phyloP scores from a whole-genome alignment of 2,797 vertebrate genomes.

The Chelidonichthys spinosus region DNA sequence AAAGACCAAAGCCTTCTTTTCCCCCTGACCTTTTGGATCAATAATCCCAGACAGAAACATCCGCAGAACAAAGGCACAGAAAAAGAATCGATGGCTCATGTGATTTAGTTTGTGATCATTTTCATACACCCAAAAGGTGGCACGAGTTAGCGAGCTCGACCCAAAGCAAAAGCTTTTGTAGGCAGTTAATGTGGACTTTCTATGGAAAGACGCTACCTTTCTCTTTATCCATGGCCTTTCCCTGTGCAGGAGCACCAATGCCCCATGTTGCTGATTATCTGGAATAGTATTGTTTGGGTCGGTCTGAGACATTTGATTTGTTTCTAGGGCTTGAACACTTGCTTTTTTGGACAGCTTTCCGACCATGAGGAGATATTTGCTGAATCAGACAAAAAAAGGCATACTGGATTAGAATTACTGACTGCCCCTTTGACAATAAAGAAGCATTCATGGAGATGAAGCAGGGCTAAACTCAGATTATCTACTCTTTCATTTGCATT shows the following conservation, averaged over 20 bases:
- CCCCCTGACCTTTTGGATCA: slow-evolving; percentile 31
- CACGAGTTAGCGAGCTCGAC: slow-evolving; percentile 5
- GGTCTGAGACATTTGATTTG: too few relatives aligned
- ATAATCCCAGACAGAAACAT: slow-evolving; percentile 51
- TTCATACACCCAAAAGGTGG: slow-evolving; percentile 37
- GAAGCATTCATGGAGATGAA: not conserved
- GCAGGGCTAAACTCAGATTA: not conserved
- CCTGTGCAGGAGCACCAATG: not conserved
- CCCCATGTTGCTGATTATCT: not conserved
- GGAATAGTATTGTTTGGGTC: not conserved
- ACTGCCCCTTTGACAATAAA: not conserved
- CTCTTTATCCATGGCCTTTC: not conserved
- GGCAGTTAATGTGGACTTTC: not conserved
- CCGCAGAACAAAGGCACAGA: slow-evolving; percentile 39
- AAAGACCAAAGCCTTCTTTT: slow-evolving; percentile 26
- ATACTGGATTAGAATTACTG: not conserved
- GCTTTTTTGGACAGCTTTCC: not conserved
- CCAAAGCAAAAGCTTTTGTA: too few relatives aligned
- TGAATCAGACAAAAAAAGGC: too few relatives aligned
- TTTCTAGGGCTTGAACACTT: not conserved
- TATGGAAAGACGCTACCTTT: not conserved
- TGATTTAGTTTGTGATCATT: slow-evolving; percentile 35
- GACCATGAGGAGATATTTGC: too few relatives aligned
- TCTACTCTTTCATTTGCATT: not conserved
- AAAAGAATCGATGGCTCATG: slow-evolving; percentile 47